phyloP scores from a whole-genome alignment of 1,140 invertebrate genomes.

The Ericerus pela region DNA sequence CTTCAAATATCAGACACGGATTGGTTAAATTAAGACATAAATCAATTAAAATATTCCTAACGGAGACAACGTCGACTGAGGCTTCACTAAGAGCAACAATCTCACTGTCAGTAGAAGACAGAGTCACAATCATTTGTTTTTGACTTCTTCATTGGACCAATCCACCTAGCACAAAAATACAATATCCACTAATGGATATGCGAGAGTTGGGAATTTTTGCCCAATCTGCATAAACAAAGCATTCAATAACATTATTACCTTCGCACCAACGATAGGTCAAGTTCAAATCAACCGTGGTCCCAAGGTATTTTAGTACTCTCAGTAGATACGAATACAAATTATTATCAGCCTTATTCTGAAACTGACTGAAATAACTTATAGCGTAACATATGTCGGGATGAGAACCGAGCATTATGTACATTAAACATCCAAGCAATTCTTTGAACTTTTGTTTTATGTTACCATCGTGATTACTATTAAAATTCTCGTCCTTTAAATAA shows the following conservation, averaged over 20 bases:
- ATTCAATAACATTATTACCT: constrained; percentile 17
- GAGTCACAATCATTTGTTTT: constrained; percentile 22
- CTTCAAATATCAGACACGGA: no score
- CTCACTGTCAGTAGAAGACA: constrained; percentile 25
- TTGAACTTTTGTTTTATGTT: no score
- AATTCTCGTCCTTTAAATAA: not conserved
- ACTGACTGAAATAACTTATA: constrained; percentile 19
- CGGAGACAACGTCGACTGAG: no score
- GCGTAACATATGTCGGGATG: constrained; percentile 27
- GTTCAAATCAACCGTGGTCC: not conserved
- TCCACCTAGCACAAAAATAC: constrained; percentile 17
- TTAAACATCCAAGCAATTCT: constrained; percentile 30
- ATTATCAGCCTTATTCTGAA: not conserved
- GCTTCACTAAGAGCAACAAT: constrained; percentile 24
- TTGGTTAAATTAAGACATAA: no score
- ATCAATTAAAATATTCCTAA: no score
- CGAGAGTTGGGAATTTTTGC: constrained; percentile 24
- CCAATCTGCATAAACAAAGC: constrained; percentile 30
- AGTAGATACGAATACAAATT: not conserved
- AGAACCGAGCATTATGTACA: constrained; percentile 30
- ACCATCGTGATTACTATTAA: not conserved
- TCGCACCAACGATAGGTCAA: not conserved
- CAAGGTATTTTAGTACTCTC: not conserved
- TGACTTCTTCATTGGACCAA: constrained; percentile 20
- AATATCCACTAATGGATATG: constrained; percentile 24